These are phyloP conservation scores for Aphelinus atriplicis DNA, from an alignment of 1,140 invertebrate species.

Conservation along the genomic window DNA sequence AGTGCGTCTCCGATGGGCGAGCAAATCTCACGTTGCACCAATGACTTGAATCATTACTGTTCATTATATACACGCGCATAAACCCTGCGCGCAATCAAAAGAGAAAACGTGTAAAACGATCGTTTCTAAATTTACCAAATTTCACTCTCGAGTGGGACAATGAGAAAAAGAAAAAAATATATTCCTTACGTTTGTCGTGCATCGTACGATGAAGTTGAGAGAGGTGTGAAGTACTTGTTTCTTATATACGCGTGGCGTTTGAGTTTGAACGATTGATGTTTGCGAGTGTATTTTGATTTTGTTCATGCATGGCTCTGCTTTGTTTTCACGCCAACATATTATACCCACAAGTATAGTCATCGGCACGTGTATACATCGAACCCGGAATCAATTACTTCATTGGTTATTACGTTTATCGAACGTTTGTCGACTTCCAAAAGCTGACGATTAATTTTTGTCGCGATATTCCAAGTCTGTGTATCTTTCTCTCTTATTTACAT, in stretches of 20 bases:
- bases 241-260: conserved; percentile 19
- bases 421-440: no score
- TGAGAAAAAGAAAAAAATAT: no score
- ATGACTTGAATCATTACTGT: neutral
- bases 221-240: conserved; percentile 35
- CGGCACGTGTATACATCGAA: no score
- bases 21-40: neutral
- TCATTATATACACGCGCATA: neutral
- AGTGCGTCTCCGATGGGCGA: conserved; percentile 37
- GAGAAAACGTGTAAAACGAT: no score
- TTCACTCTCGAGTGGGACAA: no score
- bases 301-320: conserved; percentile 11
- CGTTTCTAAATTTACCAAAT: no score
- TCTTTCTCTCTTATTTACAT: neutral
- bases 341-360: no score
- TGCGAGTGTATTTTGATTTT: neutral
- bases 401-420: no score
- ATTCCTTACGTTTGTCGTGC: neutral
- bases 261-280: conserved; percentile 9
- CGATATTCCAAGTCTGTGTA: no score
- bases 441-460: no score
- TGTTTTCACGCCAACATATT: neutral
- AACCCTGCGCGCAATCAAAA: no score
- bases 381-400: no score
- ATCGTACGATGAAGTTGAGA: conserved; percentile 21